Base-by-base conservation (phyloP, 2,113 vertebrate genomes). In the Epinephelus lanceolatus region DNA sequence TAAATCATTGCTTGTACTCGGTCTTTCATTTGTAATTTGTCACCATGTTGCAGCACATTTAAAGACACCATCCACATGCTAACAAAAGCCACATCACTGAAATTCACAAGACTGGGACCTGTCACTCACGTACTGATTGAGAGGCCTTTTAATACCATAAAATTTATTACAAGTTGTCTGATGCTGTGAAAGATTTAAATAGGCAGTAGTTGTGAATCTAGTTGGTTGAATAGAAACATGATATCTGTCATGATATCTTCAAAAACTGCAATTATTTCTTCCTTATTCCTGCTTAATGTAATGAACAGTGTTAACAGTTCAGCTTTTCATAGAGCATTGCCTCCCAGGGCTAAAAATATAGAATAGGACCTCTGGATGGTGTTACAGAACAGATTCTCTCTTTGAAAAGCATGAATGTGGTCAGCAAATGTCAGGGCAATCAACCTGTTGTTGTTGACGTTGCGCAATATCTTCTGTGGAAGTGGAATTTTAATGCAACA, bases 401-500 rank as follows among this genome's bases (percentile, higher is more conserved):
- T 71, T 30, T 53, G 71, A 61, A 19, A 37, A 52, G 55, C 45
- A 76, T 57, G 30, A 62, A 77, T 59, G 4, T 71, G 42, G 47
- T 77, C 67, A 76, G 62, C 17, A 73, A 77, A 84, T 63, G 61
- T 62, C 63, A 81, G 15, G 5, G 37, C 10, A 52, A 55, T 68
- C 30, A 78, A 47, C 14, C 42, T 69, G 3, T 14, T 78, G 37
- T 21, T 30, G 30, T 30, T 30, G 30, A 12, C 66, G 30, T 30
- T 66, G 51, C 70, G 45, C 60, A 76, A 19, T 56, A 53, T 68
- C 47, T 57, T 61, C 47, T 72, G 49, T 68, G 68, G 18, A 62
- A 51, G 73, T 30, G 40, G n/a, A 49, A 37, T 17, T 71, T 53
- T 71, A 45, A 21, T 49, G 27, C 62, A 65, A 23, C 37, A 40